Percentiles rank a stretch among this genome's conserved stretches.
Conservation (phyloP, 1,140 invertebrate genomes). For the Sesamia nonagrioides region DNA sequence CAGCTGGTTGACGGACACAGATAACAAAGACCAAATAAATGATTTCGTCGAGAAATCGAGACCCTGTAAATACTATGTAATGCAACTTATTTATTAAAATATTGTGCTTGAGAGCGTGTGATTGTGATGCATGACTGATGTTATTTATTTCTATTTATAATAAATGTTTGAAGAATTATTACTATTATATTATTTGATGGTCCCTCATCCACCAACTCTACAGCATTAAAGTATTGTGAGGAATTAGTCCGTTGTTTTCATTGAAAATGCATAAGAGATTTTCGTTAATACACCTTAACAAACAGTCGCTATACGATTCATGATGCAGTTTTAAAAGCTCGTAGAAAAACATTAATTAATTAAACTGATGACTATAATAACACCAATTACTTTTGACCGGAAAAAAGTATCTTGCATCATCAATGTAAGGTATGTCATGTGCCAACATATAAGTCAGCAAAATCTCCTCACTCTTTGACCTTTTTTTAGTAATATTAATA, state of each 20-base stretch:
- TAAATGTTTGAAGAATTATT: conserved; percentile 74
- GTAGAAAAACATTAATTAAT: no score
- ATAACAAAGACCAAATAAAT: conserved; percentile 80
- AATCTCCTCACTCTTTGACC: no score
- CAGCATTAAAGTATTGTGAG: neutral
- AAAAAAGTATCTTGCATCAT: no score
- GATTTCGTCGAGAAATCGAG: conserved; percentile 73
- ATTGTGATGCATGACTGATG: conserved; percentile 76
- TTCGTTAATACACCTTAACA: no score
- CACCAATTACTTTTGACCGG: no score
- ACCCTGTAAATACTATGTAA: conserved; percentile 84
- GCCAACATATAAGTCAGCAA: no score
- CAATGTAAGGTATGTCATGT: no score
- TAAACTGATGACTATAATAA: no score
- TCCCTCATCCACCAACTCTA: neutral
- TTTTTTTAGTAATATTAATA: no score
- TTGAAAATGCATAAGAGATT: no score
- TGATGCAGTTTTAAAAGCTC: no score
- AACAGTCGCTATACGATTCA: no score
- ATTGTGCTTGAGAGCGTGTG: conserved; percentile 69
- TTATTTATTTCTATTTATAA: conserved; percentile 79
- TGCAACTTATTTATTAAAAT: conserved; percentile 84
- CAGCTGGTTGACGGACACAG: conserved; percentile 21
- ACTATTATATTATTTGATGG: conserved; percentile 58
- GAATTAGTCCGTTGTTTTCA: neutral